Percentiles rank a stretch among this genome's conserved stretches.
phyloP scores from a whole-genome alignment of 2,797 vertebrate species.

The Chromis chromis region DNA sequence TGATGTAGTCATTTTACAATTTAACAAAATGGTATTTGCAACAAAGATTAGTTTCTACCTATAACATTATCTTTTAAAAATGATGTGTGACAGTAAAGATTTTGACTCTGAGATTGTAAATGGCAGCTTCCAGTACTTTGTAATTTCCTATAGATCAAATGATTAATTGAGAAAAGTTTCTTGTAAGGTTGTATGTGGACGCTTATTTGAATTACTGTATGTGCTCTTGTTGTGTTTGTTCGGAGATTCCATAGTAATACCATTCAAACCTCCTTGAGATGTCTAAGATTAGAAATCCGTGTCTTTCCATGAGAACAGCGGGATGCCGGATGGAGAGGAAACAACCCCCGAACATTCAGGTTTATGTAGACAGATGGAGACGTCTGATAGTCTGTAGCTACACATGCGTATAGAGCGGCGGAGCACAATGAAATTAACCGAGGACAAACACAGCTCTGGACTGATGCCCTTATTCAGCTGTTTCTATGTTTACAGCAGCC shows the following conservation, averaged over 20 bases:
- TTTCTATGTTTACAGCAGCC: conserved; percentile 5
- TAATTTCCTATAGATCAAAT: too few species aligned
- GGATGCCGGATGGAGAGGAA: conserved; percentile 19
- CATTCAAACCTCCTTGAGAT: conserved; percentile 7
- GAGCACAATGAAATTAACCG: background rate
- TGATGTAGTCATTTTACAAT: too few species aligned
- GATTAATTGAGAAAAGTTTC: too few species aligned
- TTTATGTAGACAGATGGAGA: conserved; percentile 55
- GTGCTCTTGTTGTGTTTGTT: conserved; percentile 6
- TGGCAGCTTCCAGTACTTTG: too few species aligned
- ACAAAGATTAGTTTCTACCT: too few species aligned
- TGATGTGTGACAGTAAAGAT: too few species aligned
- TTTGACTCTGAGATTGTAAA: too few species aligned
- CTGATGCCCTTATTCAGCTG: conserved; percentile 3
- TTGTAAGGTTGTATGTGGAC: too few species aligned
- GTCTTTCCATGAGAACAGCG: conserved; percentile 4
- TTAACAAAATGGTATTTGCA: too few species aligned
- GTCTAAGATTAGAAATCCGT: conserved; percentile 11
- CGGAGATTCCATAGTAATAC: background rate
- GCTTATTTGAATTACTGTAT: background rate
- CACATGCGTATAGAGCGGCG: conserved; percentile 15
- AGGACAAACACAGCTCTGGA: conserved; percentile 18
- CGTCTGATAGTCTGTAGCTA: conserved; percentile 35
- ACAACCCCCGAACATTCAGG: background rate
- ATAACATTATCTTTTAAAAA: too few species aligned